Evolutionary conservation across 2,888 invertebrate species (phyloP), one percentile per base, ranked within the genome.

Genomic region (Timandra comae): DNA sequence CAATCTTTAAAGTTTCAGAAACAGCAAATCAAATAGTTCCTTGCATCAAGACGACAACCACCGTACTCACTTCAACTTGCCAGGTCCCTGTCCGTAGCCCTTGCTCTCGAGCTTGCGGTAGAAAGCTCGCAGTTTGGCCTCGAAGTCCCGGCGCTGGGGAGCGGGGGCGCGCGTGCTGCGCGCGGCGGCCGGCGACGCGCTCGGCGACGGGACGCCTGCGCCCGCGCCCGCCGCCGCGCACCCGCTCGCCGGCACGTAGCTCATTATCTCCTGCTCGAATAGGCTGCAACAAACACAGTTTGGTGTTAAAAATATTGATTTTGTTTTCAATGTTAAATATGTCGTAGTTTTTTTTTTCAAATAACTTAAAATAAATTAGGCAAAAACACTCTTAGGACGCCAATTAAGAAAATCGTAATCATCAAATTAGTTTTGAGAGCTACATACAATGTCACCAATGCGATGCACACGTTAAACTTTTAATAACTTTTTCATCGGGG

Each of bases 251-350:
- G 96, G 97, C 64, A 97, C 94, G 85, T 97, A 97, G 56, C 96
- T 96, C 97, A 98, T 97, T 67, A 98, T 97, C 89, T 98, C 97
- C 88, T 98, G 95, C 82, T 98, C 98, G 88, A 98, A 97, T 63
- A 97, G 91, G 89, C 98, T 98, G 89, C 11, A 42, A 38, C 24
- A 24, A 24, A 34, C 6, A n/a, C n/a, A n/a, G n/a, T n/a, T n/a
- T n/a, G n/a, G n/a, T n/a, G n/a, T n/a, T n/a, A n/a, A n/a, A n/a
- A n/a, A n/a, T n/a, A n/a, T n/a, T n/a, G n/a, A n/a, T n/a, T n/a
- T n/a, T n/a, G n/a, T n/a, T n/a, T n/a, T n/a, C n/a, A n/a, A n/a
- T n/a, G n/a, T n/a, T n/a, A n/a, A n/a, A n/a, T n/a, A n/a, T n/a
- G n/a, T n/a, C n/a, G n/a, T n/a, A n/a, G n/a, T n/a, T n/a, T n/a